phyloP scores from a whole-genome alignment of 2,113 vertebrate species.

The Orcinus orca region DNA sequence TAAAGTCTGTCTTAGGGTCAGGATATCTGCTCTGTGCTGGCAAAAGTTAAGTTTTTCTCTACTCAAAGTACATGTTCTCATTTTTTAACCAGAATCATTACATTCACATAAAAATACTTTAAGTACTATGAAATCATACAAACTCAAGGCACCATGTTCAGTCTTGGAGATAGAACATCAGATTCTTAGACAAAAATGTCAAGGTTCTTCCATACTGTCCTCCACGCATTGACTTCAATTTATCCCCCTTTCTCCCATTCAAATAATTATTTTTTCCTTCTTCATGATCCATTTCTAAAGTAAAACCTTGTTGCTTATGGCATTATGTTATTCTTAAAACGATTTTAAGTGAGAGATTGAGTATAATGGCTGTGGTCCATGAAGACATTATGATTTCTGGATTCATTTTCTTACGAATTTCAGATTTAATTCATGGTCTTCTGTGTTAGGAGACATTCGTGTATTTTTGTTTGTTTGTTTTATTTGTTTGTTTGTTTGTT shows the following conservation, averaged over 20 bases:
- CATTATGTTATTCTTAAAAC: not conserved
- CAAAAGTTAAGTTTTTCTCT: not conserved
- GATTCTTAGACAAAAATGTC: not conserved
- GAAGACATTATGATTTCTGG: not conserved
- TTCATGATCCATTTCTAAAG: not conserved
- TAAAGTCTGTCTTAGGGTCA: not conserved
- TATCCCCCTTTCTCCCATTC: not conserved
- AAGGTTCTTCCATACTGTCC: not conserved
- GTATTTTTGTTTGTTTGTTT: too few species aligned
- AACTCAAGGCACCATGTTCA: not conserved
- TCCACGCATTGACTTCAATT: not conserved
- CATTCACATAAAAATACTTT: not conserved
- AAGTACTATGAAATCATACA: not conserved
- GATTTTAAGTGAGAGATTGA: not conserved
- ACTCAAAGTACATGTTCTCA: not conserved
- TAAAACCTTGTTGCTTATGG: not conserved
- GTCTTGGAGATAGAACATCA: not conserved
- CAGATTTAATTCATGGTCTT: not conserved
- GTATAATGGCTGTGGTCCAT: not conserved
- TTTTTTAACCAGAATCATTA: not conserved
- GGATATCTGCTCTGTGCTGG: not conserved
- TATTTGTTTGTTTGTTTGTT: not conserved
- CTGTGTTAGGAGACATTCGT: not conserved
- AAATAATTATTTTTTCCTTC: not conserved
- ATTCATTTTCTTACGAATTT: not conserved